Conservation (phyloP, 2,113 vertebrate genomes). For the Tonatia bakeri region DNA sequence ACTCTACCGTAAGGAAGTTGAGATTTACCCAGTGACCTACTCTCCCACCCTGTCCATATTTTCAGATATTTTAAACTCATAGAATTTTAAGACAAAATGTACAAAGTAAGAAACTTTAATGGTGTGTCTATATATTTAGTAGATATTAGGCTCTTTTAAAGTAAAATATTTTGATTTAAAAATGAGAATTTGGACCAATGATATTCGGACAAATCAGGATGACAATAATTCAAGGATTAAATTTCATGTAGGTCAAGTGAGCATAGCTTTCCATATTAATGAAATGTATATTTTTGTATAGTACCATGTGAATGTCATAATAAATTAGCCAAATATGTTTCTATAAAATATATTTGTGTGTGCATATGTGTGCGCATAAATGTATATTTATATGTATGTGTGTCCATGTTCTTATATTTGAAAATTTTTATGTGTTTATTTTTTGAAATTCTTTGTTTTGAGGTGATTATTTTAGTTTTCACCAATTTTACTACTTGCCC, state of each 20-base stretch:
- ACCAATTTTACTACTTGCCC: neutral
- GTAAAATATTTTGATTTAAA: neutral
- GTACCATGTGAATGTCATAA: neutral
- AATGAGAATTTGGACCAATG: neutral
- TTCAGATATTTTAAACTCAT: neutral
- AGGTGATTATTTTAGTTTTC: neutral
- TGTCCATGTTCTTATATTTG: neutral
- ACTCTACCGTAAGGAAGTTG: neutral
- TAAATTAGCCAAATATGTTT: neutral
- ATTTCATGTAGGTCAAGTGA: neutral
- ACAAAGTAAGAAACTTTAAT: neutral
- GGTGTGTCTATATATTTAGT: accelerated
- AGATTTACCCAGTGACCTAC: neutral
- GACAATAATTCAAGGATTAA: neutral
- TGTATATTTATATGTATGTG: neutral
- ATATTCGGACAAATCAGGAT: neutral
- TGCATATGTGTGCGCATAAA: neutral
- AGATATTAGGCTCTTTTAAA: neutral
- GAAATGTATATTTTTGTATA: neutral
- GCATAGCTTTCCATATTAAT: neutral
- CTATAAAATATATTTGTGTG: neutral
- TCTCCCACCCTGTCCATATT: neutral
- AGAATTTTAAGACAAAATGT: neutral
- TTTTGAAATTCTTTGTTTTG: neutral
- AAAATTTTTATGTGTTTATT: neutral